Evolutionary conservation across 2,888 invertebrate genomes (phyloP), one percentile per base, ranked within the genome.

Genomic region (Chymomyza fuscimana): DNA sequence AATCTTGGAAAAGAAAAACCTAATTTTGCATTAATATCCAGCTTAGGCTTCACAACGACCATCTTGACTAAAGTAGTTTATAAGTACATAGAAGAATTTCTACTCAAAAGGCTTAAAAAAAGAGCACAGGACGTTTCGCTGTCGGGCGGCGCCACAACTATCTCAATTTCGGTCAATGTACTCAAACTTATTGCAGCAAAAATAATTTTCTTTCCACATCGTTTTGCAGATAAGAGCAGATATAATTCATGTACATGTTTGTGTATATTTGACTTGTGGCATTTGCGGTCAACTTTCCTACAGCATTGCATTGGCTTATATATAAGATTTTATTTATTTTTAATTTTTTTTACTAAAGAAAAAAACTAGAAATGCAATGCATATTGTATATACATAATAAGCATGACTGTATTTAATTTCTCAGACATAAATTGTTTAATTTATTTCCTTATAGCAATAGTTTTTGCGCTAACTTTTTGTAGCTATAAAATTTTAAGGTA

Each of bases 241-340:
- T 46, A 46, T 15, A 46, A 46, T 54, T 19, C 7, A 19, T 54
- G 19, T 54, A 9, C 16, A 9, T n/a, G 15, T 51, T 16, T 51
- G 12, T 51, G 51, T 16, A 1, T 51, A 1, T 54, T 16, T 54
- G 54, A 22, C 54, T 22, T 54, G 54, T 22, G 22, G 54, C 54
- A 54, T 54, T 54, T 54, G 19, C 54, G 54, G 54, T 54, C 15
- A 54, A 54, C 54, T 54, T 54, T 54, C 40, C 54, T 54, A 4
- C 19, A 19, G 10, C 54, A 54, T 12, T 54, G 54, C 54, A 22
- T 22, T n/a, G 19, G 6, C n/a, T 16, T 19, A 22, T 54, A 54
- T 54, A 32, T 7, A 32, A 32, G 40, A 10, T 36, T 9, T 9
- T 46, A 12, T 46, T 46, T 46, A 12, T 46, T 15, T 46, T 1